phyloP scores from a whole-genome alignment of 2,113 vertebrate species.

The Oreotrochilus melanogaster region DNA sequence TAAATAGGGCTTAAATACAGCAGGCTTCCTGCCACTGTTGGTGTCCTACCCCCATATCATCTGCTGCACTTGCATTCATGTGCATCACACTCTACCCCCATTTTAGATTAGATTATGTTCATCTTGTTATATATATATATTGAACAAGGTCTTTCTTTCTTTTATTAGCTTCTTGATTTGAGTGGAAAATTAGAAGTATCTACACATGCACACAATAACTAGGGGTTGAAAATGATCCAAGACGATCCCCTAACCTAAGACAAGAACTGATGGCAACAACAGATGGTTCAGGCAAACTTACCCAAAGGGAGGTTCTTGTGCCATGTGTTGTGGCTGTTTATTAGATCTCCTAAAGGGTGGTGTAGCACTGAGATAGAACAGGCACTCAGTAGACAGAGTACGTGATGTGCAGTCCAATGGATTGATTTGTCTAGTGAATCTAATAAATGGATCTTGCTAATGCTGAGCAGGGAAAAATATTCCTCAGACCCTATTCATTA shows the following conservation, averaged over 20 bases:
- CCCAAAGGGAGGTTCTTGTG: constrained; percentile 64
- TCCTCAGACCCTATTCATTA: constrained; percentile 74
- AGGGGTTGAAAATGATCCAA: constrained; percentile 40
- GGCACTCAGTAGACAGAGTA: constrained; percentile 61
- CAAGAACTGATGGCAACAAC: constrained; percentile 65
- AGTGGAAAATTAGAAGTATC: constrained; percentile 7
- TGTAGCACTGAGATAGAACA: constrained; percentile 61
- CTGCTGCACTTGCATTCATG: background rate
- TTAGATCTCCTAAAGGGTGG: constrained; percentile 62
- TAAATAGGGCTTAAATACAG: background rate
- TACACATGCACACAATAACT: background rate
- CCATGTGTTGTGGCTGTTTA: constrained; percentile 60
- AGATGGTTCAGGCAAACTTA: constrained; percentile 73
- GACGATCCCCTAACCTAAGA: constrained; percentile 31
- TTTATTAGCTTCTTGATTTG: constrained; percentile 14
- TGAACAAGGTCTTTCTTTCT: background rate
- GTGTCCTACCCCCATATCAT: background rate
- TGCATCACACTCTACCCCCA: background rate
- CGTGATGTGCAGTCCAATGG: constrained; percentile 79
- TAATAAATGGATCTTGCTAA: constrained; percentile 78
- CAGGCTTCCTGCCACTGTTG: background rate
- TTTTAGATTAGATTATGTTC: background rate
- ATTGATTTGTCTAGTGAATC: constrained; percentile 77
- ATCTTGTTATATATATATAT: background rate
- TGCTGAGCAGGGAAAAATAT: constrained; percentile 68